Conservation (phyloP, 2,797 vertebrate genomes). For the Helarctos malayanus region DNA sequence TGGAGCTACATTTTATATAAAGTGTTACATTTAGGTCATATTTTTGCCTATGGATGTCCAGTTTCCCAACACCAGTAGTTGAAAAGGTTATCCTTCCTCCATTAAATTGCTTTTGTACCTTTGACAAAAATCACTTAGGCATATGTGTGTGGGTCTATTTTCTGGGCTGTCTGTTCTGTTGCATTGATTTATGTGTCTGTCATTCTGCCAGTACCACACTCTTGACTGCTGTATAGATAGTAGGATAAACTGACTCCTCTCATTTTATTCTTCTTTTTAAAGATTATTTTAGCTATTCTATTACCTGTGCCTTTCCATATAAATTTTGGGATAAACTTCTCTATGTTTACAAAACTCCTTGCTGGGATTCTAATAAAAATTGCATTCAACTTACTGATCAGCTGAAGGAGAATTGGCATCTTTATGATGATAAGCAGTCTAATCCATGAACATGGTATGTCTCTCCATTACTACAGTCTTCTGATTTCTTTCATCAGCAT, state of each 20-base stretch:
- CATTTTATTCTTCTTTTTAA: background rate
- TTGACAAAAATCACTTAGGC: background rate
- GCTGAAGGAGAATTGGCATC: background rate
- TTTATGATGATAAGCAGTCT: background rate
- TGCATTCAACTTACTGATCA: background rate
- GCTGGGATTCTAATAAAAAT: background rate
- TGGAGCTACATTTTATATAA: background rate
- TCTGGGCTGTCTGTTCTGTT: background rate
- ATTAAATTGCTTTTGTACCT: background rate
- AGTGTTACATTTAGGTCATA: background rate
- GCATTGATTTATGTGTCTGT: background rate
- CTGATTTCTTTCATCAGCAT: background rate
- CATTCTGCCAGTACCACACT: background rate
- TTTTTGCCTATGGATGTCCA: background rate
- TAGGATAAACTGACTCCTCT: background rate
- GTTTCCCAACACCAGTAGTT: background rate
- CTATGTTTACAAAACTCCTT: background rate
- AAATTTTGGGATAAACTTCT: background rate
- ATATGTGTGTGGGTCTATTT: background rate
- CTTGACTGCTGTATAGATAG: background rate
- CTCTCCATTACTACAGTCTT: background rate
- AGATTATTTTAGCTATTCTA: background rate
- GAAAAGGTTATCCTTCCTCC: background rate
- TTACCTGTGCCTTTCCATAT: background rate
- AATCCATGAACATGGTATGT: background rate